Conservation (phyloP, 2,113 vertebrate genomes). For the Aplodontia rufa region DNA sequence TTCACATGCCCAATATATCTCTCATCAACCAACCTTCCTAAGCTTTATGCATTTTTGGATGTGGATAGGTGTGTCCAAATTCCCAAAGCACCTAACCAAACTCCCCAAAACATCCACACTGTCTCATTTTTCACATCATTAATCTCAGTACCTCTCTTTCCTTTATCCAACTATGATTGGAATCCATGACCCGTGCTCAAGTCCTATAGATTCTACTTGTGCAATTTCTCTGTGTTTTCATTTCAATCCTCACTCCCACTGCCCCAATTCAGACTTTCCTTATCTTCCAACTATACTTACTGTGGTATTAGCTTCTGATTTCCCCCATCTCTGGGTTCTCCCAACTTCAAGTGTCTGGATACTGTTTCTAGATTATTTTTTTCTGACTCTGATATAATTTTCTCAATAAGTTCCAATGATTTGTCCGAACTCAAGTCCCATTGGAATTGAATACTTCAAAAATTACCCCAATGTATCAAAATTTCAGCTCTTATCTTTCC, state of each 20-base stretch:
- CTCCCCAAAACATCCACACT: not conserved
- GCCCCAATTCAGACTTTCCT: not conserved
- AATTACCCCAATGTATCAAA: not conserved
- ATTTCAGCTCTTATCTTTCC: not conserved
- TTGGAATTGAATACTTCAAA: not conserved
- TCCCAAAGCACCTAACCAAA: not conserved
- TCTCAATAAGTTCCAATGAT: not conserved
- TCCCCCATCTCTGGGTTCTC: not conserved
- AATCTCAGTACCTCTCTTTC: not conserved
- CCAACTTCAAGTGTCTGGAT: not conserved
- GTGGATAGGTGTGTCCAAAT: not conserved
- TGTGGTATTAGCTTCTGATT: not conserved
- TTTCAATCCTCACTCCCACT: not conserved
- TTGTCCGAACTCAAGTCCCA: not conserved
- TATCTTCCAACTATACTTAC: not conserved
- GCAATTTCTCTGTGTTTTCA: not conserved
- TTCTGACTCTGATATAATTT: slow-evolving; percentile 2
- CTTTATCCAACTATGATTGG: not conserved
- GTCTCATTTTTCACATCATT: not conserved
- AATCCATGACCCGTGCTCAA: not conserved
- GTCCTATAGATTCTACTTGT: not conserved
- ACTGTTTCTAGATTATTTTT: not conserved
- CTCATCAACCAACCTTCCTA: not conserved
- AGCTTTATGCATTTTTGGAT: not conserved
- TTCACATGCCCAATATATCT: not conserved